Evolutionary conservation across 2,888 invertebrate genomes (phyloP).

Genomic region (Parapristionchus giblindavisi): DNA sequence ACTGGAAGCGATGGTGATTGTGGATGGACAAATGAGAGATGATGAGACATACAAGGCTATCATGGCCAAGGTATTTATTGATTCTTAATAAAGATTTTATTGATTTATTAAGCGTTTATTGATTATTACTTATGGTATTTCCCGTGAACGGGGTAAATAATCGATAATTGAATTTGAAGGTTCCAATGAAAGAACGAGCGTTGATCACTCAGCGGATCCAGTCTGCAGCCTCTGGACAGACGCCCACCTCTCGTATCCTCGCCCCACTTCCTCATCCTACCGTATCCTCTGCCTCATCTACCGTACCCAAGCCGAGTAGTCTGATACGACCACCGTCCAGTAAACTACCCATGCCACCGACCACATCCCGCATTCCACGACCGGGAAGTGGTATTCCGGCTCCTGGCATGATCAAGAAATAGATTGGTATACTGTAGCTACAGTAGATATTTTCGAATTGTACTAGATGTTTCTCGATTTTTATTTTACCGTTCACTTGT

Average conservation of each 20-base stretch:
- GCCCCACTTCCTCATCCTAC: slow-evolving; percentile 22
- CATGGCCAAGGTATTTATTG: not conserved
- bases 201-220: not conserved
- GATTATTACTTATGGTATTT: not conserved
- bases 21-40: slow-evolving; percentile 22
- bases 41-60: not conserved
- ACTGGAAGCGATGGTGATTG: slow-evolving; percentile 7
- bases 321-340: not conserved
- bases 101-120: not conserved
- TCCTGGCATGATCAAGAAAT: not conserved
- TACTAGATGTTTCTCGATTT: too few species aligned
- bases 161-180: too few species aligned
- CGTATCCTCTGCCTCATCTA: not conserved
- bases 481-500: too few species aligned
- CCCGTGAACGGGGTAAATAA: too few species aligned
- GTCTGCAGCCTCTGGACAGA: slow-evolving; percentile 12
- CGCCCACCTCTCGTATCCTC: slow-evolving; percentile 30
- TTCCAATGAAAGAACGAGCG: slow-evolving; percentile 17
- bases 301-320: too few species aligned
- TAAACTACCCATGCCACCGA: not conserved
- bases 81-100: not conserved
- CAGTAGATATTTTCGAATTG: too few species aligned
- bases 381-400: not conserved
- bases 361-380: not conserved
- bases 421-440: not conserved